phyloP scores from a whole-genome alignment of 2,113 vertebrate species.

The Mesembrinibis cayennensis region DNA sequence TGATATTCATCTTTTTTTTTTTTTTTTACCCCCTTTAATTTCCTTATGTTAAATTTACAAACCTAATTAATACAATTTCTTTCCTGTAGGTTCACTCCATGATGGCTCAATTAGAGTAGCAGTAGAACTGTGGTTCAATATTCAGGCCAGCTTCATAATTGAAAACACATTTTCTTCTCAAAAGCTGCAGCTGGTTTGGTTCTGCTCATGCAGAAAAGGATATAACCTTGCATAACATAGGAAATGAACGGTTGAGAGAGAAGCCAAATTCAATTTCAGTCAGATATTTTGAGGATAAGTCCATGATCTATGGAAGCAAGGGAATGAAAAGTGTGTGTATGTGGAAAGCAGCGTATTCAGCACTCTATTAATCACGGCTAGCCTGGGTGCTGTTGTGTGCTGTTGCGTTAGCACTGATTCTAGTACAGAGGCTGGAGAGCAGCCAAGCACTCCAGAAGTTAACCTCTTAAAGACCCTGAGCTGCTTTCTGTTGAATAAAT shows the following conservation, averaged over 20 bases:
- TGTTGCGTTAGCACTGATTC: constrained; percentile 67
- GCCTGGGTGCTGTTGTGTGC: constrained; percentile 69
- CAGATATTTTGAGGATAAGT: constrained; percentile 85
- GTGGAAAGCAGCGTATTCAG: constrained; percentile 79
- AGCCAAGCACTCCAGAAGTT: constrained; percentile 81
- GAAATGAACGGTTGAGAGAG: constrained; percentile 88
- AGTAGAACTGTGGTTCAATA: constrained; percentile 72
- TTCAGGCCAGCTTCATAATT: constrained; percentile 82
- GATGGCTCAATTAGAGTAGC: constrained; percentile 82
- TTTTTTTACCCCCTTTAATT: not conserved
- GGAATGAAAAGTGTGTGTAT: constrained; percentile 74
- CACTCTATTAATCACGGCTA: constrained; percentile 83
- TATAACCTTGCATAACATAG: constrained; percentile 89
- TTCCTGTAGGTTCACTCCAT: constrained; percentile 68
- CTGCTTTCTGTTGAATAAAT: constrained; percentile 80
- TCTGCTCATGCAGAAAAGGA: constrained; percentile 87
- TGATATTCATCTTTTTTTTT: not conserved
- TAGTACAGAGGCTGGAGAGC: constrained; percentile 72
- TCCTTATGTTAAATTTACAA: constrained; percentile 36
- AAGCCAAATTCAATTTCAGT: constrained; percentile 91
- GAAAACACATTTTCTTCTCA: constrained; percentile 83
- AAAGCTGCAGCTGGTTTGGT: constrained; percentile 86
- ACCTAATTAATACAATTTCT: constrained; percentile 66
- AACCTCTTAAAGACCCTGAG: constrained; percentile 83
- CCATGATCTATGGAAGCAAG: constrained; percentile 81